A percentile compares a stretch with the other conserved stretches of the same genome.
phyloP scores from a whole-genome alignment of 2,888 invertebrate species.

The Chirona hameri region DNA sequence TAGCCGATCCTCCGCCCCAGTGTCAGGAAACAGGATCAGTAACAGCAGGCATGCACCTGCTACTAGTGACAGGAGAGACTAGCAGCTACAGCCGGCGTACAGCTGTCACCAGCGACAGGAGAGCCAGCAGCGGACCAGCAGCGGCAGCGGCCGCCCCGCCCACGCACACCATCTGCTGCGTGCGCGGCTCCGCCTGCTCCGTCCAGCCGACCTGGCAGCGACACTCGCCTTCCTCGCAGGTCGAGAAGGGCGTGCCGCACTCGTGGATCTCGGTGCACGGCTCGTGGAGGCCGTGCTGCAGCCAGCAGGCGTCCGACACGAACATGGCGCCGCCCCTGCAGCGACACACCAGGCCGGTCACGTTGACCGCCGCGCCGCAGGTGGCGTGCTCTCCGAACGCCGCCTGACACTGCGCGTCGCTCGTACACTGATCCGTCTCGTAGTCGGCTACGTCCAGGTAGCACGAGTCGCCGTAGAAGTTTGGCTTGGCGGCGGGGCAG shows the following conservation, averaged over 20 bases:
- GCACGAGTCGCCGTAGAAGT: not conserved
- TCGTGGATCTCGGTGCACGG: not conserved
- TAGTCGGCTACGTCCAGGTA: not conserved
- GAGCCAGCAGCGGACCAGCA: not conserved
- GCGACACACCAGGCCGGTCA: not conserved
- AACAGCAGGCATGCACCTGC: too few relatives aligned
- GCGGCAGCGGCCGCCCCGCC: not conserved
- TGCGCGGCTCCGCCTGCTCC: slow-evolving; percentile 2
- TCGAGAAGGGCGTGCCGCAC: not conserved
- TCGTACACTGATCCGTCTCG: not conserved
- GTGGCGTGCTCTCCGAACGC: not conserved
- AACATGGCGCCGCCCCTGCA: not conserved
- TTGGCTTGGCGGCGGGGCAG: not conserved
- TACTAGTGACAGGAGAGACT: too few relatives aligned
- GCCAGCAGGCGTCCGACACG: not conserved
- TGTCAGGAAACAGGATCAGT: too few relatives aligned
- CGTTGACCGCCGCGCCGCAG: not conserved
- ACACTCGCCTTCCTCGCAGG: not conserved
- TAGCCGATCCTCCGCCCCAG: too few relatives aligned
- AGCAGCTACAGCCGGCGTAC: not conserved
- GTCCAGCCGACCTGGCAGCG: not conserved
- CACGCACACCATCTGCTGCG: not conserved
- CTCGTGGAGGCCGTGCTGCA: slow-evolving; percentile 10
- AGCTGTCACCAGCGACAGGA: not conserved
- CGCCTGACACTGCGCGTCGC: not conserved